Conservation (phyloP, 2,888 invertebrate genomes). For the Clitarchus hookeri region DNA sequence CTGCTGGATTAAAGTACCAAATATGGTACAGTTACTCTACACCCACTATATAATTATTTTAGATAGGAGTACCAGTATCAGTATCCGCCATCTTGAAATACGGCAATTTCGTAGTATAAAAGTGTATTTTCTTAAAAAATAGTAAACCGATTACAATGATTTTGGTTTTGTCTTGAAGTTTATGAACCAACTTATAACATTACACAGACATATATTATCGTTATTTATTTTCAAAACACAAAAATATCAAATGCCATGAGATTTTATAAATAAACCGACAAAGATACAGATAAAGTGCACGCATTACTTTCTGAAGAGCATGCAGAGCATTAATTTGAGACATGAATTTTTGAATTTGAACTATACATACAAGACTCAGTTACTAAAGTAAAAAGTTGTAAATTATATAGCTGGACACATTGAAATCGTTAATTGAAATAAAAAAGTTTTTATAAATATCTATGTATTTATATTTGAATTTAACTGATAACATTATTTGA, state of each 20-base stretch:
- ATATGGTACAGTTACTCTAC: neutral
- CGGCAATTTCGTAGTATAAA: neutral
- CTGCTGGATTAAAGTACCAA: neutral
- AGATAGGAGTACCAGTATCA: neutral
- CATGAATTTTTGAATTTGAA: neutral
- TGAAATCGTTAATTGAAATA: neutral
- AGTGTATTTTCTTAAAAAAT: neutral
- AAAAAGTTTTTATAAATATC: neutral
- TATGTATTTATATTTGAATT: neutral
- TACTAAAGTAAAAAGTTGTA: neutral
- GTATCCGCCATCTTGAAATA: constrained; percentile 10
- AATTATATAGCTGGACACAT: neutral
- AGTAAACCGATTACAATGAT: neutral
- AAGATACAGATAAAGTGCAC: neutral
- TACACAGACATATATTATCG: neutral
- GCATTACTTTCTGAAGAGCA: neutral
- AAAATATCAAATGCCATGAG: neutral
- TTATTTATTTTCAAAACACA: neutral
- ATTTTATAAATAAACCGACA: neutral
- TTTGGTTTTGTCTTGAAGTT: neutral
- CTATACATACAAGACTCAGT: neutral
- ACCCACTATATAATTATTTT: neutral
- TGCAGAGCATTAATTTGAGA: neutral
- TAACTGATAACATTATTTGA: neutral
- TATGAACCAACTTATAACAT: neutral